phyloP scores from a whole-genome alignment of 2,113 vertebrate genomes.

The Oriolus oriolus region DNA sequence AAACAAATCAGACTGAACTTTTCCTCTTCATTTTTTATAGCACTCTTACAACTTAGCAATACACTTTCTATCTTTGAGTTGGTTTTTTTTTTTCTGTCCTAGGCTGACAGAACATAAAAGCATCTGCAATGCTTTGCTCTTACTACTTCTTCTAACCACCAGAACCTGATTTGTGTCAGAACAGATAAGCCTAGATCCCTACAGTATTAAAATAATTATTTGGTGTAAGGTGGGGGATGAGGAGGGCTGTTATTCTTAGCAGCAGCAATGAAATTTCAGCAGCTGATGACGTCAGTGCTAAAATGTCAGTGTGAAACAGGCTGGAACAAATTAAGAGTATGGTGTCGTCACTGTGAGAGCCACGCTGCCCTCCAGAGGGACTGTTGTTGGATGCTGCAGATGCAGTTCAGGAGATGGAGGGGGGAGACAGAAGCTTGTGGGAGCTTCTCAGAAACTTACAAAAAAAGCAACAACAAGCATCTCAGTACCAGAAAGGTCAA shows the following conservation, averaged over 20 bases:
- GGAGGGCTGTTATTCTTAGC: slow-evolving; percentile 65
- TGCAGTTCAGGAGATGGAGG: not conserved
- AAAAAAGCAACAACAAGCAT: not conserved
- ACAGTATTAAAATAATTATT: slow-evolving; percentile 51
- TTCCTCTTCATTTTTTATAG: not conserved
- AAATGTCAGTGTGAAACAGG: slow-evolving; percentile 69
- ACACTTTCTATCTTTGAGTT: not conserved
- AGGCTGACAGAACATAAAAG: not conserved
- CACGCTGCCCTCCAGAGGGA: slow-evolving; percentile 34
- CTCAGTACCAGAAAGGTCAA: not conserved
- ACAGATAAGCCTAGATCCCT: slow-evolving; percentile 3
- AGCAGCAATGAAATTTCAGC: slow-evolving; percentile 65
- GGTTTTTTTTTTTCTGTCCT: not conserved
- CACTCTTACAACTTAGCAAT: not conserved
- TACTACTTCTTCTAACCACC: slow-evolving; percentile 7
- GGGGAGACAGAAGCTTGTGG: not conserved
- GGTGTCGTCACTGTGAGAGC: slow-evolving; percentile 50
- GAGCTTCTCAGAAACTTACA: slow-evolving; percentile 12
- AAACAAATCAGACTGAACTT: not conserved
- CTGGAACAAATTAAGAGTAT: slow-evolving; percentile 65
- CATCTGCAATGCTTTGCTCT: not conserved
- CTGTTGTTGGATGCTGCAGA: slow-evolving; percentile 25
- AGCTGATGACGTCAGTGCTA: slow-evolving; percentile 62
- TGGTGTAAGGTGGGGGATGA: slow-evolving; percentile 33
- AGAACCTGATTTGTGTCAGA: slow-evolving; percentile 39